phyloP scores from a whole-genome alignment of 2,888 invertebrate genomes.

The Anarsia innoxiella region DNA sequence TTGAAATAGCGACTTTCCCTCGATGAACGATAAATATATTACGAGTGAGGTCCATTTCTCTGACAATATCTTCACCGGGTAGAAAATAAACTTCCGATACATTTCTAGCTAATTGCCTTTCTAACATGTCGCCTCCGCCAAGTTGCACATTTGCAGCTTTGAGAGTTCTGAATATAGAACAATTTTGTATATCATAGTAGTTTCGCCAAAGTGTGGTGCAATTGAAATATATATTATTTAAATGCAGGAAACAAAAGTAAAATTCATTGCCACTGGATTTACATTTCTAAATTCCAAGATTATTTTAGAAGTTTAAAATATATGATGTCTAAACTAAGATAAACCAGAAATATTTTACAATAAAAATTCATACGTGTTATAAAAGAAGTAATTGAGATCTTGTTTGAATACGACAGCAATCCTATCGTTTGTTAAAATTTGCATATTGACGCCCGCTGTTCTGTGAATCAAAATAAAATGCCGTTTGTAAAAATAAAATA shows the following conservation, averaged over 20 bases:
- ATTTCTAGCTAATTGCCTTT: constrained; percentile 36
- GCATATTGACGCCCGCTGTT: constrained; percentile 47
- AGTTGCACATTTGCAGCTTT: constrained; percentile 35
- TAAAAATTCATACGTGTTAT: constrained; percentile 40
- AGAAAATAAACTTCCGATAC: constrained; percentile 33
- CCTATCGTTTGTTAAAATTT: constrained; percentile 40
- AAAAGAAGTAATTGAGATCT: constrained; percentile 49
- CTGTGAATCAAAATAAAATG: no score
- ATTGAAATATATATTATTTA: no score
- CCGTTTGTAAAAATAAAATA: no score
- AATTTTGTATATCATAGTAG: no score
- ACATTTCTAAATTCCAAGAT: no score
- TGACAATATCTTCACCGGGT: constrained; percentile 38
- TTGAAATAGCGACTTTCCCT: constrained; percentile 40
- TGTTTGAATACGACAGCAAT: constrained; percentile 47
- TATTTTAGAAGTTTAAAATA: no score
- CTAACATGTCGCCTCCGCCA: constrained; percentile 35
- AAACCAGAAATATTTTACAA: no score
- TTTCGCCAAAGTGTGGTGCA: no score
- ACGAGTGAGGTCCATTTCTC: constrained; percentile 44
- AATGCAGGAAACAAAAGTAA: no score
- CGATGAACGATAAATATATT: constrained; percentile 45
- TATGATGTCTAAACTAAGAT: no score
- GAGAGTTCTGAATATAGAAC: constrained; percentile 46
- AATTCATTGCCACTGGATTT: no score